phyloP scores from a whole-genome alignment of 2,797 vertebrate species.

The Tympanoctomys barrerae region DNA sequence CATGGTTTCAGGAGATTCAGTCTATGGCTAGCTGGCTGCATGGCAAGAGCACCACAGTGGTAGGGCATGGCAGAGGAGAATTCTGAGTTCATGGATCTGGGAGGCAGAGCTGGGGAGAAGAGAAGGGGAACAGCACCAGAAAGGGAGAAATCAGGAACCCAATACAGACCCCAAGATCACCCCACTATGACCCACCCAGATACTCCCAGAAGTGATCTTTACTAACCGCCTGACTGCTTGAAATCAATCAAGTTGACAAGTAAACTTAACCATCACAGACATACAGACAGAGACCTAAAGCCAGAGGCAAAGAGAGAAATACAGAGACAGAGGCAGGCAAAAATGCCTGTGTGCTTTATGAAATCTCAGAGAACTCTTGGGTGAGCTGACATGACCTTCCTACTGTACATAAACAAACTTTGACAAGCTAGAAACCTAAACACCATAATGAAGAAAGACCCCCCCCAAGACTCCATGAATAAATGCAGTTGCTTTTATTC shows the following conservation, averaged over 20 bases:
- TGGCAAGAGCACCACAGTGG: not conserved
- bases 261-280: not conserved
- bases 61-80: not conserved
- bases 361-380: not conserved
- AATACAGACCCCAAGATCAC: not conserved
- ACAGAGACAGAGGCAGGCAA: not conserved
- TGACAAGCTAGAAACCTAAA: not conserved
- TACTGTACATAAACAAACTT: not conserved
- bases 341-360: not conserved
- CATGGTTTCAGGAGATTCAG: not conserved
- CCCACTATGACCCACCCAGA: not conserved
- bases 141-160: not conserved
- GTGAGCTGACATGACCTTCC: no score
- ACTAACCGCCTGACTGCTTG: not conserved
- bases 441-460: not conserved
- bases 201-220: not conserved
- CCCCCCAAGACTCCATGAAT: not conserved
- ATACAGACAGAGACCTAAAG: not conserved
- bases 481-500: not conserved
- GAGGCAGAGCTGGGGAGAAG: not conserved
- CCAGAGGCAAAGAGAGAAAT: not conserved
- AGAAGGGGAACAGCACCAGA: not conserved
- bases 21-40: not conserved
- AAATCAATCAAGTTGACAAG: not conserved
- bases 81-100: not conserved